These are phyloP conservation scores for Sarcophaga subvicina DNA, from an alignment of 2,888 invertebrate genomes.

Conservation along the genomic window DNA sequence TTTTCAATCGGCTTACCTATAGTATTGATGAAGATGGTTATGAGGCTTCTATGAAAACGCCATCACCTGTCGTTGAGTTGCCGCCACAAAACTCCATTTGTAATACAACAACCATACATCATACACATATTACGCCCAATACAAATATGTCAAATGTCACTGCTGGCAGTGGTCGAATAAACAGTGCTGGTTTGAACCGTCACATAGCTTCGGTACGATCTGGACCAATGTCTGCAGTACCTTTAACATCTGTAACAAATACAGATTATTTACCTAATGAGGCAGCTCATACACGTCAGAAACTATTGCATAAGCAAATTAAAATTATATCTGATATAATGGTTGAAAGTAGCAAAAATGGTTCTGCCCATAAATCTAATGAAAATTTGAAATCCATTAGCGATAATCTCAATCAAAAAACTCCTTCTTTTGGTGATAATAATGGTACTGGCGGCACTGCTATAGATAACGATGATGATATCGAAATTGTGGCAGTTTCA, in stretches of 20 bases:
- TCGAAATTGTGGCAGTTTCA: conserved; percentile 67
- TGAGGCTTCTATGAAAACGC: conserved; percentile 54
- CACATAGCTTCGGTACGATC: conserved; percentile 63
- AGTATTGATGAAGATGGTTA: conserved; percentile 76
- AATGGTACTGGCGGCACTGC: conserved; percentile 7
- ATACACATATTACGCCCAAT: conserved; percentile 48
- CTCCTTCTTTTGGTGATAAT: background rate
- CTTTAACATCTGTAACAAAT: conserved; percentile 35
- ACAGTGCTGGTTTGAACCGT: conserved; percentile 56
- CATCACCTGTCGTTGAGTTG: conserved; percentile 46
- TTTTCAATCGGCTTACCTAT: conserved; percentile 76
- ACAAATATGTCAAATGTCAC: conserved; percentile 51
- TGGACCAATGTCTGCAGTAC: conserved; percentile 50
- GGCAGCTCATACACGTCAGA: conserved; percentile 70
- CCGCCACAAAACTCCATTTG: background rate
- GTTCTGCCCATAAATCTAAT: conserved; percentile 54
- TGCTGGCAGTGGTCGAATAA: conserved; percentile 65
- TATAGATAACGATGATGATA: conserved; percentile 64
- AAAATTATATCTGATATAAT: conserved; percentile 71
- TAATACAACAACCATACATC: conserved; percentile 37
- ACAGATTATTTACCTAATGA: conserved; percentile 55
- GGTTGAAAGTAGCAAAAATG: conserved; percentile 64
- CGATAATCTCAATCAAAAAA: conserved; percentile 30
- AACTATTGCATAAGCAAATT: conserved; percentile 71
- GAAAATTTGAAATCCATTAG: conserved; percentile 52